Conservation (phyloP, 2,113 vertebrate genomes). For the Zosterops japonicus region DNA sequence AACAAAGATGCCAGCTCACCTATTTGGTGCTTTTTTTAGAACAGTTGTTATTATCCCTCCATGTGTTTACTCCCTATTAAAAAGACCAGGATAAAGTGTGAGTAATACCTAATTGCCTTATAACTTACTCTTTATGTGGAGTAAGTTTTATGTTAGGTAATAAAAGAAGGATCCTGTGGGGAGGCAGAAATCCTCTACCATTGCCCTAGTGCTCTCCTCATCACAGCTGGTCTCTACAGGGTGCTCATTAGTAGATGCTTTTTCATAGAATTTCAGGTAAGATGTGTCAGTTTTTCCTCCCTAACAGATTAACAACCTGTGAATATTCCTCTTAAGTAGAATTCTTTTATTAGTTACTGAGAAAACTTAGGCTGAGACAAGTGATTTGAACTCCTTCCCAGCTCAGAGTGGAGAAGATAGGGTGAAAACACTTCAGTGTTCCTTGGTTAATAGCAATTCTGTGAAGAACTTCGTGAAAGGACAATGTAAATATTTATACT, state of each 20-base stretch:
- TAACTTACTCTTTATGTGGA: neutral
- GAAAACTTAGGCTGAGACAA: neutral
- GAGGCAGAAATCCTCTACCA: neutral
- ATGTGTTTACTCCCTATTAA: neutral
- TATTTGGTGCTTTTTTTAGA: conserved; percentile 7
- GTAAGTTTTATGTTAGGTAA: neutral
- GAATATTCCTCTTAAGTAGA: neutral
- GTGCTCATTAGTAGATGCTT: neutral
- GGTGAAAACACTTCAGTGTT: neutral
- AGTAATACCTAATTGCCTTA: neutral
- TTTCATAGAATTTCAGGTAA: conserved; percentile 17
- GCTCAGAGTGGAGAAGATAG: neutral
- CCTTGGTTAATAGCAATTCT: neutral
- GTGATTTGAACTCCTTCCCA: neutral
- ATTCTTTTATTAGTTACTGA: neutral
- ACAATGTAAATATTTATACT: neutral
- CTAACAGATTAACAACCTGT: neutral
- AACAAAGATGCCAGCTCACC: neutral
- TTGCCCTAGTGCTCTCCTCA: neutral
- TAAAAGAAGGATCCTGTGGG: neutral
- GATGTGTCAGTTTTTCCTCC: neutral
- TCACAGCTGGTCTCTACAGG: neutral
- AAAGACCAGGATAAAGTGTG: neutral
- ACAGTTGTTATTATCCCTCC: neutral
- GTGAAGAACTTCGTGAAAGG: neutral